phyloP scores from a whole-genome alignment of 2,888 invertebrate species.

The Hydraecia micacea region DNA sequence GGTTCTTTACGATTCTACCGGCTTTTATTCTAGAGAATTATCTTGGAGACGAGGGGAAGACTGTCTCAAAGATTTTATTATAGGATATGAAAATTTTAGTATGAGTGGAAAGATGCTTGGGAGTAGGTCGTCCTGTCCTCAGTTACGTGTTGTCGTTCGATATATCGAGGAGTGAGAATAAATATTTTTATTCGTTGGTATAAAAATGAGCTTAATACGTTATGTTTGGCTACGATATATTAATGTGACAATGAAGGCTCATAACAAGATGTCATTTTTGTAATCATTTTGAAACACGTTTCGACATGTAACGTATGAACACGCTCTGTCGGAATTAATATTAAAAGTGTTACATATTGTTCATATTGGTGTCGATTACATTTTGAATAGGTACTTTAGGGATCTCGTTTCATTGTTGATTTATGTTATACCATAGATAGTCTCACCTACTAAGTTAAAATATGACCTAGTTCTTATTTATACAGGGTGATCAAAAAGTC shows the following conservation, averaged over 20 bases:
- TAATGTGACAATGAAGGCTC: constrained; percentile 35
- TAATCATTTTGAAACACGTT: constrained; percentile 38
- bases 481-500: too few relatives aligned
- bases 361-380: constrained; percentile 9
- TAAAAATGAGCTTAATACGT: constrained; percentile 63
- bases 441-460: neutral
- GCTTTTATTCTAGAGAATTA: constrained; percentile 76
- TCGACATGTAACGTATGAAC: constrained; percentile 10
- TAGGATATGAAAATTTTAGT: constrained; percentile 78
- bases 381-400: neutral
- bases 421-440: neutral
- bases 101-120: constrained; percentile 62
- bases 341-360: constrained; percentile 18
- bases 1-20: constrained; percentile 73
- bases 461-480: neutral
- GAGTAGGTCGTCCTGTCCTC: constrained; percentile 41
- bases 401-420: neutral
- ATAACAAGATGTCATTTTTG: constrained; percentile 40
- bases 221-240: constrained; percentile 44
- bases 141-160: constrained; percentile 59
- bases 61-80: constrained; percentile 75
- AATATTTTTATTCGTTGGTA: constrained; percentile 70
- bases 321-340: constrained; percentile 25
- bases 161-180: constrained; percentile 65
- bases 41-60: constrained; percentile 72